phyloP scores from a whole-genome alignment of 2,888 invertebrate genomes.

The Ceratothoa steindachneri region DNA sequence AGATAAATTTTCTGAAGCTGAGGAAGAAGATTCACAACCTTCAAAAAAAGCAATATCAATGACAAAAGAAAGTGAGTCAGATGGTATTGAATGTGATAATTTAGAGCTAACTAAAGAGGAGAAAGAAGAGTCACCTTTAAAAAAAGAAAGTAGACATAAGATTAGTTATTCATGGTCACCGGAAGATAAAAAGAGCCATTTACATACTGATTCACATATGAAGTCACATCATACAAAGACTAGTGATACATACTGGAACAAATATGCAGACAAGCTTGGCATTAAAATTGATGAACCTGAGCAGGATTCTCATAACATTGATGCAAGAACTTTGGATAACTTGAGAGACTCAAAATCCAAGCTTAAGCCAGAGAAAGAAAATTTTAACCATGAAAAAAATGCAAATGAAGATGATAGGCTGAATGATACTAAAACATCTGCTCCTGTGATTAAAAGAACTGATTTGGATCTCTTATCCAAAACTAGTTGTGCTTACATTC shows the following conservation, averaged over 20 bases:
- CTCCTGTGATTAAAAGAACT: constrained; percentile 39
- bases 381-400: background rate
- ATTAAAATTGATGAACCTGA: constrained; percentile 44
- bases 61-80: constrained; percentile 14
- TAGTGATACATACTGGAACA: constrained; percentile 47
- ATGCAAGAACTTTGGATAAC: background rate
- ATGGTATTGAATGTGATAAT: constrained; percentile 4
- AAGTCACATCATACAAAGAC: constrained; percentile 26
- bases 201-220: no score
- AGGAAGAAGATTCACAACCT: constrained; percentile 29
- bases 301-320: background rate
- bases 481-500: constrained; percentile 92
- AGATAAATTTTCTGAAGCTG: no score
- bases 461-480: constrained; percentile 70
- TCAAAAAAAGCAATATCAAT: no score
- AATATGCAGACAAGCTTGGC: constrained; percentile 45
- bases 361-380: background rate
- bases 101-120: no score
- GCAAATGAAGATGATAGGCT: background rate
- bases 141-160: no score
- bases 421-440: constrained; percentile 8
- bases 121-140: no score
- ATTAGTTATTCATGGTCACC: no score
- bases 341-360: background rate
- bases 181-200: no score